Evolutionary conservation across 2,797 vertebrate genomes (phyloP).

Genomic region (Chiropotes sagulatus): DNA sequence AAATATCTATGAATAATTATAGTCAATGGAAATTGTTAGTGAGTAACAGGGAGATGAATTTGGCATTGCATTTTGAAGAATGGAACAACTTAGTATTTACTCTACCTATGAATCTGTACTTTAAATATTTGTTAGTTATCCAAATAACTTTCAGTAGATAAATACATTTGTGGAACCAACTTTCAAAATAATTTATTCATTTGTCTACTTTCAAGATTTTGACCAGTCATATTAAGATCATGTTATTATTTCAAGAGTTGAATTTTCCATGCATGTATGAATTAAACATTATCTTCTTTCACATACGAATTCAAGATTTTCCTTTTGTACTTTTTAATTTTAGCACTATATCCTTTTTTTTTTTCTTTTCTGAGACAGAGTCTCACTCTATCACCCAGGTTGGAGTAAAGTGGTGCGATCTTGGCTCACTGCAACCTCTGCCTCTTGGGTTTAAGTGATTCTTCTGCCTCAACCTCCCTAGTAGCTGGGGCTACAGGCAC

Average conservation of each 20-base stretch:
- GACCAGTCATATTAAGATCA: background rate
- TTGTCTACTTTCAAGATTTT: constrained; percentile 32
- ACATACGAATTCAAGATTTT: background rate
- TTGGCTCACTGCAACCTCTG: background rate
- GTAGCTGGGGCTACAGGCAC: background rate
- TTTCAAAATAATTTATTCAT: background rate
- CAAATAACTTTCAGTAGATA: constrained; percentile 44
- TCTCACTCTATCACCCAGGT: background rate
- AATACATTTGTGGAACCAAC: background rate
- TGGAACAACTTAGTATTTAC: constrained; percentile 55
- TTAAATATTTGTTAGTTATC: constrained; percentile 47
- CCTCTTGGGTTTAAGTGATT: background rate
- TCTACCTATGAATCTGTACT: constrained; percentile 45
- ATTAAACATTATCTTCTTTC: constrained; percentile 1
- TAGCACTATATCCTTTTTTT: background rate
- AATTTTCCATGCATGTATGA: background rate
- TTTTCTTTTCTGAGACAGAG: background rate
- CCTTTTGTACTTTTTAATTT: background rate
- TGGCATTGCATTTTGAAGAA: constrained; percentile 57
- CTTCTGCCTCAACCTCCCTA: background rate
- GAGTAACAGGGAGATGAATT: constrained; percentile 45
- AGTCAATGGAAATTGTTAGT: constrained; percentile 65
- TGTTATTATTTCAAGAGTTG: constrained; percentile 25
- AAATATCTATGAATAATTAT: constrained; percentile 67
- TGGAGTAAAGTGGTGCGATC: background rate